These are phyloP conservation scores for Poliocrania exsul DNA, from an alignment of 2,797 vertebrate species.

Conservation along the genomic window DNA sequence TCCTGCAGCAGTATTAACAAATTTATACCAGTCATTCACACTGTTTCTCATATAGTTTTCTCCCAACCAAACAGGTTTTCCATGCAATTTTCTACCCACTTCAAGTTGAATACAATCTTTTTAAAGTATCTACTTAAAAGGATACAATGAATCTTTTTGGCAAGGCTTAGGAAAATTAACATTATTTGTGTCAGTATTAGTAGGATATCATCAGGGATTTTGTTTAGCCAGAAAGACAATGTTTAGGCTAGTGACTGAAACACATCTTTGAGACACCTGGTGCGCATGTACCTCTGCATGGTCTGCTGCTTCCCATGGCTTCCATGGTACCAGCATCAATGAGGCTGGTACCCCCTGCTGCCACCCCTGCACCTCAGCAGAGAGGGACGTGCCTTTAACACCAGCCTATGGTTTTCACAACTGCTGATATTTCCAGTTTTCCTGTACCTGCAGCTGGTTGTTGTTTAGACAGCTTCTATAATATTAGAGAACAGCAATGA, in stretches of 20 bases:
- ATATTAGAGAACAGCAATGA: background rate
- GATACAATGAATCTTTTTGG: background rate
- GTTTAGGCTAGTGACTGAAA: background rate
- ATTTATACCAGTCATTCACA: background rate
- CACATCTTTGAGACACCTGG: accelerated
- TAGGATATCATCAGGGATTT: background rate
- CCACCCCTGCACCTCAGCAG: background rate
- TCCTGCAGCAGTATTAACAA: background rate
- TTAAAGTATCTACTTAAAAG: background rate
- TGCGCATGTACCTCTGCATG: accelerated
- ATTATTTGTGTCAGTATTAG: background rate
- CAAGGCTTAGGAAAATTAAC: background rate
- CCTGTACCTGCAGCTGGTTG: background rate
- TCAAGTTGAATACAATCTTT: background rate
- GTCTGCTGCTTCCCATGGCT: background rate
- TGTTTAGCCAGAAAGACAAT: background rate
- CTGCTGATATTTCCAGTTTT: background rate
- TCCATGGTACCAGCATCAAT: too few relatives aligned
- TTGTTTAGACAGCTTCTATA: background rate
- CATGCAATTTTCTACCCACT: background rate
- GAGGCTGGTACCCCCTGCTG: background rate
- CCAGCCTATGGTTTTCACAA: background rate
- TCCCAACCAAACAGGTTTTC: background rate
- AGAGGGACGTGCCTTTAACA: background rate
- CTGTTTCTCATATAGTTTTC: background rate